phyloP scores from a whole-genome alignment of 2,888 invertebrate genomes.

The Tethea ocularis region DNA sequence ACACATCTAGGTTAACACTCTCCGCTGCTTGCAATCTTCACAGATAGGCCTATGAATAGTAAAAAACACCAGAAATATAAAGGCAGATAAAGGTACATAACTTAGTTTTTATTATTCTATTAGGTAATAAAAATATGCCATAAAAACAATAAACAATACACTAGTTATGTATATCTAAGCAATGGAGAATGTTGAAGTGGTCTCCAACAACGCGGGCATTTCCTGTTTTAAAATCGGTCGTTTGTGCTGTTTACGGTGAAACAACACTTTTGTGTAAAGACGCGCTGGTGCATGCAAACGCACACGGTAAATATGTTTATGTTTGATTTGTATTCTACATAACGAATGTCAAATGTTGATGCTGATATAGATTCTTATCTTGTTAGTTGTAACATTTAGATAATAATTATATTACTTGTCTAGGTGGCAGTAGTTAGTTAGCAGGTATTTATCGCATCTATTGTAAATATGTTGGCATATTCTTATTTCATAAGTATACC shows the following conservation, averaged over 20 bases:
- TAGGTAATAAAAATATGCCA: too few species aligned
- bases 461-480: too few species aligned
- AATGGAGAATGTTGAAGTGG: slow-evolving; percentile 28
- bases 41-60: too few species aligned
- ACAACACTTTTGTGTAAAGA: slow-evolving; percentile 35
- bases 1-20: too few species aligned
- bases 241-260: slow-evolving; percentile 30
- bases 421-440: neutral
- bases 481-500: too few species aligned
- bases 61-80: too few species aligned
- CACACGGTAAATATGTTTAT: neutral
- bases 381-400: neutral
- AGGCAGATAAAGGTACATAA: too few species aligned
- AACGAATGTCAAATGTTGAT: neutral
- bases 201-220: slow-evolving; percentile 28
- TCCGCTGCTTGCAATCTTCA: too few species aligned
- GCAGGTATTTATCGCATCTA: too few species aligned
- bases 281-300: slow-evolving; percentile 9
- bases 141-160: slow-evolving; percentile 23
- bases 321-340: neutral
- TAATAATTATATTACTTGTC: neutral
- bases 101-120: too few species aligned
- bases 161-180: slow-evolving; percentile 13
- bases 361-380: neutral
- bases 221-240: slow-evolving; percentile 37